Conservation (phyloP, 2,797 vertebrate genomes). For the Anguilla anguilla region DNA sequence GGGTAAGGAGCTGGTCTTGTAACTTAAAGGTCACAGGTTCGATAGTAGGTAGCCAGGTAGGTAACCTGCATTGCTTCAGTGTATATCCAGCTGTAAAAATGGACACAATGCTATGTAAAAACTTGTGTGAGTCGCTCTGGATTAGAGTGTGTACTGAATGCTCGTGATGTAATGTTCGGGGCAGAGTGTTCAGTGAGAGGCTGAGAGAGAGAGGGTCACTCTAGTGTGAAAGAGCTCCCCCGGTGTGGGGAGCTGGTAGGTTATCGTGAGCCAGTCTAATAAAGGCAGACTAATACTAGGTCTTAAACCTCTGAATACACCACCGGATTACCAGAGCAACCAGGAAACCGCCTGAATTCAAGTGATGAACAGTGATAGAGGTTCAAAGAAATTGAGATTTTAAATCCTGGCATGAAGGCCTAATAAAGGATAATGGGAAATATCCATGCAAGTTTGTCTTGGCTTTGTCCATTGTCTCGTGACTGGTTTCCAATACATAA, state of each 20-base stretch:
- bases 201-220: neutral
- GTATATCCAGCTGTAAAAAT: too few relatives aligned
- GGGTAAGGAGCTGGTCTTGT: too few relatives aligned
- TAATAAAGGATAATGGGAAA: neutral
- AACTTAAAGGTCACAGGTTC: too few relatives aligned
- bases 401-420: neutral
- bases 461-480: neutral
- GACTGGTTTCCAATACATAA: neutral
- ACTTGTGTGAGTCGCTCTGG: too few relatives aligned
- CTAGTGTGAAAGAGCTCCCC: neutral
- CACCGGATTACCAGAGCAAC: neutral
- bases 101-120: too few relatives aligned
- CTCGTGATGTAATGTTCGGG: neutral
- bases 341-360: constrained; percentile 18
- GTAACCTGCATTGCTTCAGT: too few relatives aligned
- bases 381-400: neutral
- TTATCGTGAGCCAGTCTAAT: neutral
- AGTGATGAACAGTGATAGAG: neutral
- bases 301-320: neutral
- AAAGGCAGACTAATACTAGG: neutral
- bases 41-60: too few relatives aligned
- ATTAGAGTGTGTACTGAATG: too few relatives aligned
- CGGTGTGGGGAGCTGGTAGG: neutral
- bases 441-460: neutral
- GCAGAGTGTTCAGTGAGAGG: neutral